These are phyloP conservation scores for Tympanoctomys barrerae DNA, from an alignment of 2,797 vertebrate species.

Conservation along the genomic window DNA sequence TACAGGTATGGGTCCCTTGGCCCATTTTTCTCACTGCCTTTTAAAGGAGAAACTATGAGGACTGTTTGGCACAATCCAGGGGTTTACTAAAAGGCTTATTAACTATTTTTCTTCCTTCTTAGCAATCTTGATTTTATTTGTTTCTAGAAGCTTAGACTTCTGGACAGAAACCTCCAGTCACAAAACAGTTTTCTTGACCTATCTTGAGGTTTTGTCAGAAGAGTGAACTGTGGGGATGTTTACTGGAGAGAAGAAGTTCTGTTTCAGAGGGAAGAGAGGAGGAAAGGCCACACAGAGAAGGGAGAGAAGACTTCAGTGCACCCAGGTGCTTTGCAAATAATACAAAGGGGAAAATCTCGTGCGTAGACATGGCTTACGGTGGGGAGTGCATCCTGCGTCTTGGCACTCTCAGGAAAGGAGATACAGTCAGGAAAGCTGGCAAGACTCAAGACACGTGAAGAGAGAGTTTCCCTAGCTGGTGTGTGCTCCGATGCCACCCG, in stretches of 20 bases:
- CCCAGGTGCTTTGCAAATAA: conserved; percentile 50
- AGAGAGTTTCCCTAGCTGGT: neutral
- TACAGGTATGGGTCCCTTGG: neutral
- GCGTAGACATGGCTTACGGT: conserved; percentile 61
- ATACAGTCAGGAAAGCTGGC: conserved; percentile 60
- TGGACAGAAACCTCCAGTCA: neutral
- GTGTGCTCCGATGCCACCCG: conserved; percentile 44
- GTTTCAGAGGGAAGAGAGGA: neutral
- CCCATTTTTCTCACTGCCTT: no score
- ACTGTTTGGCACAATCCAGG: neutral
- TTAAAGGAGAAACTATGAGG: neutral
- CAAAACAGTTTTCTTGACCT: conserved; percentile 1
- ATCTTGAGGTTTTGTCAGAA: neutral
- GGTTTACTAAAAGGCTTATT: neutral
- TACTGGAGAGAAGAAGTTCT: neutral
- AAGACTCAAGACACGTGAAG: conserved; percentile 63
- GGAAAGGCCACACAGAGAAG: neutral
- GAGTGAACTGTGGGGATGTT: neutral
- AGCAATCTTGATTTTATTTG: neutral
- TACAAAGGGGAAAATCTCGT: neutral
- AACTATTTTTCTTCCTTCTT: neutral
- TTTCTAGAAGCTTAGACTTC: neutral
- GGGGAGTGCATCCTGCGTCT: conserved; percentile 35
- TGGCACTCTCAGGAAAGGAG: conserved; percentile 20
- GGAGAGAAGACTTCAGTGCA: neutral